Evolutionary conservation across 2,888 invertebrate species (phyloP).

Genomic region (Cryptophagus acutangulus): DNA sequence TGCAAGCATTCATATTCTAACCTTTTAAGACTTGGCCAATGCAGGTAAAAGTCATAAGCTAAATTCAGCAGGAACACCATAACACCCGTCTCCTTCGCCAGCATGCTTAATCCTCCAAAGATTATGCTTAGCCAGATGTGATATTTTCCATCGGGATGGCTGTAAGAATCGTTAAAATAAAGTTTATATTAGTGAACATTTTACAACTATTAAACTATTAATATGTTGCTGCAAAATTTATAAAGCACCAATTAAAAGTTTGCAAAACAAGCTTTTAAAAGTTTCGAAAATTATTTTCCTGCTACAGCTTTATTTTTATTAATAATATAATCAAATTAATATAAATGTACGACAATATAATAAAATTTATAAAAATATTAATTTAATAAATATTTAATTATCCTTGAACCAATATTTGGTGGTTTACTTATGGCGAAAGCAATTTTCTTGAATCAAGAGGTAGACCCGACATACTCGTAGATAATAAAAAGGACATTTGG

Average conservation of each 20-base stretch:
- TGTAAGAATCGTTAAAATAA: too few species aligned
- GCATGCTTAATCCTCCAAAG: constrained; percentile 72
- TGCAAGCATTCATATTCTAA: too few species aligned
- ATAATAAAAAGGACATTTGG: not conserved
- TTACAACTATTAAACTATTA: not conserved
- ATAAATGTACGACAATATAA: too few species aligned
- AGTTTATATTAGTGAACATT: not conserved
- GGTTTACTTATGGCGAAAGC: too few species aligned
- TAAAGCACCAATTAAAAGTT: constrained; percentile 1
- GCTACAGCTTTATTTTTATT: too few species aligned
- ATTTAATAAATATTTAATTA: too few species aligned
- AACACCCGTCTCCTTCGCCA: constrained; percentile 83
- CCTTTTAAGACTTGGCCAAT: constrained; percentile 66
- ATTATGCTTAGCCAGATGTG: constrained; percentile 65
- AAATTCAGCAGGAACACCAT: constrained; percentile 75
- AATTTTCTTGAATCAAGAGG: too few species aligned
- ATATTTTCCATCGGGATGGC: constrained; percentile 43
- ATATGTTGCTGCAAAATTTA: not conserved
- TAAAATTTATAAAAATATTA: too few species aligned
- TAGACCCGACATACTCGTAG: too few species aligned
- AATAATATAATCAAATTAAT: too few species aligned
- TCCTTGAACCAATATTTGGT: too few species aligned
- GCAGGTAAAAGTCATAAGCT: constrained; percentile 70
- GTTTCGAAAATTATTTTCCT: not conserved
- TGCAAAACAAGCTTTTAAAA: not conserved